Base-by-base conservation (phyloP, 2,797 vertebrate species). In the Argya squamiceps region DNA sequence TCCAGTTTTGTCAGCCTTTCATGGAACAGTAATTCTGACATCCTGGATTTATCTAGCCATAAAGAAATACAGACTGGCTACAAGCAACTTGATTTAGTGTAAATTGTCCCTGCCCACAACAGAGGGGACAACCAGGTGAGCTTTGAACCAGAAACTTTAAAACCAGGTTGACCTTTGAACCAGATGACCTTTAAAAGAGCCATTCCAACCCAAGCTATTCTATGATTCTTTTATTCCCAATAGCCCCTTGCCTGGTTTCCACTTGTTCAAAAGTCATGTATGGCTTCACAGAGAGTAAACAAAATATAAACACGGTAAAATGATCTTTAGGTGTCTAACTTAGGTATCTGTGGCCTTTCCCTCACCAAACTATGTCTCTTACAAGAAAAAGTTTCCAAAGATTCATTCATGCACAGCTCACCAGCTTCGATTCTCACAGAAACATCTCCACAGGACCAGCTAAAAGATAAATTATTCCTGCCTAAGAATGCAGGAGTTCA, bases 161-260 rank as follows among this genome's bases (percentile, higher is more conserved):
- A 77, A 52, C 44, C 43, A 21, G 43, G 43, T 44, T 44, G 44
- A 44, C 44, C 11, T 44, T 52, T 52, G 37, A 77, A 58, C 24
- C 12, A 58, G 24, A 34, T 5, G 6, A 39, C n/a, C n/a, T 77
- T 27, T 23, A 59, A 58, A 77, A 52, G 26, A 11, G 11, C 10
- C 29, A 17, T 56, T 64, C 30, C 0, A 0, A 58, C 17, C 39
- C 39, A 41, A 27, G 2, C 7, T 39, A 2, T 22, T 21, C 22
- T 11, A 24, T 13, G 39, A 58, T 34, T 50, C 9, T 18, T 29
- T 39, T 58, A 52, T 30, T 70, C 22, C 14, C 49, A 84, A 24
- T 21, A 50, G 56, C 2, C 4, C 3, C 10, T 59, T 79, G 12
- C 14, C 21, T 21, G 5, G 6, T 53, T 39, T 71, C 17, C 24